A percentile compares a stretch with the other conserved stretches of the same genome.
phyloP scores from a whole-genome alignment of 2,797 vertebrate species.

The Crocidura indochinensis region DNA sequence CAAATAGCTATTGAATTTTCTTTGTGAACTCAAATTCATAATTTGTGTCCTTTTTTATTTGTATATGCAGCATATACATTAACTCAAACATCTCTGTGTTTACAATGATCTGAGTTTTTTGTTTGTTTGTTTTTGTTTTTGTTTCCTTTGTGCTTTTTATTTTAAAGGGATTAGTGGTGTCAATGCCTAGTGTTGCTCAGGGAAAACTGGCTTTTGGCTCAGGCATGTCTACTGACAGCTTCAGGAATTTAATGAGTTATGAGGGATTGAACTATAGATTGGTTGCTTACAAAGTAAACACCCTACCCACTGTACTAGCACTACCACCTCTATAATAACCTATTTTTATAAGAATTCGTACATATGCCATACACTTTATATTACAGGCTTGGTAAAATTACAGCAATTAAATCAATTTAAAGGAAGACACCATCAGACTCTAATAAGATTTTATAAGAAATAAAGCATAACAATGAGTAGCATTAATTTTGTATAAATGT shows the following conservation, averaged over 20 bases:
- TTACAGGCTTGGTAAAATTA: not conserved
- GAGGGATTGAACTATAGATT: too few species aligned
- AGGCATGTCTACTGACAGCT: too few species aligned
- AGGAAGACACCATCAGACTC: not conserved
- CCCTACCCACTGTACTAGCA: too few species aligned
- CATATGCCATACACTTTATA: conserved; percentile 7
- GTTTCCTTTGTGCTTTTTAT: too few species aligned
- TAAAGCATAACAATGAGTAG: conserved; percentile 8
- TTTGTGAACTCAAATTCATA: not conserved
- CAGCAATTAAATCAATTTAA: conserved; percentile 2
- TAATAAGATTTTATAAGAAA: conserved; percentile 35
- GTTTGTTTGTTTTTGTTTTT: too few species aligned
- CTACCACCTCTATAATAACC: too few species aligned
- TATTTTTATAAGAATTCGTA: conserved; percentile 34
- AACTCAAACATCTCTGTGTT: not conserved
- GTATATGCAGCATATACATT: not conserved
- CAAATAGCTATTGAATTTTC: conserved; percentile 16
- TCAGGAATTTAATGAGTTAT: too few species aligned
- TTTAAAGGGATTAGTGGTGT: too few species aligned
- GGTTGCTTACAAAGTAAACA: too few species aligned
- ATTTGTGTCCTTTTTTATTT: not conserved
- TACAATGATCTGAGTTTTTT: not conserved
- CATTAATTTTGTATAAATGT: conserved; percentile 21
- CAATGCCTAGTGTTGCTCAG: too few species aligned
- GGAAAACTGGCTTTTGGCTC: too few species aligned